A percentile compares a stretch with the other conserved stretches of the same genome.
phyloP scores from a whole-genome alignment of 2,888 invertebrate genomes.

The Petrolisthes cinctipes region DNA sequence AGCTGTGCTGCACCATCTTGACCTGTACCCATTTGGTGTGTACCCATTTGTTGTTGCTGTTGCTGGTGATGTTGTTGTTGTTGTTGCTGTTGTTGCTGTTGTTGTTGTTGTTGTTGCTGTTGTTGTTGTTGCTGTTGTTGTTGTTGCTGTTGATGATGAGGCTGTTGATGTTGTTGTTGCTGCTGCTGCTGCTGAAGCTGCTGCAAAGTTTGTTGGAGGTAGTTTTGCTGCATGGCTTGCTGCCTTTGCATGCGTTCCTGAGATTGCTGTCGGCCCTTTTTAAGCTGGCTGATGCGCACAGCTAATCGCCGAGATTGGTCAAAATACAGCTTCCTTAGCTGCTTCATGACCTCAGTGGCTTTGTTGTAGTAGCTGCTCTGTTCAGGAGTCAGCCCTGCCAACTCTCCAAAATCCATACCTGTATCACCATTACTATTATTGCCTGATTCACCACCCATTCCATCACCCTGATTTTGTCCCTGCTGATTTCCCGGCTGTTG shows the following conservation, averaged over 20 bases:
- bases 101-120: conserved; percentile 47
- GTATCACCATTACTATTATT: conserved; percentile 47
- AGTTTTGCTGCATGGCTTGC: conserved; percentile 64
- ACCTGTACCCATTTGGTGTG: conserved; percentile 54
- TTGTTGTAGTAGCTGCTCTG: conserved; percentile 57
- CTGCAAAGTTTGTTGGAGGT: conserved; percentile 63
- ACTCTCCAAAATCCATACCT: conserved; percentile 46
- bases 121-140: conserved; percentile 61
- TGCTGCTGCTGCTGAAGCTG: conserved; percentile 63
- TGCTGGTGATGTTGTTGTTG: conserved; percentile 59
- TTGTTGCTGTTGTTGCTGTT: conserved; percentile 46
- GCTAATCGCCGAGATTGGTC: conserved; percentile 65
- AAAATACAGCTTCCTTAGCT: conserved; percentile 64
- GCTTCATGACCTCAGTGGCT: conserved; percentile 65
- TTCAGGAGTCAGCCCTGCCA: conserved; percentile 55
- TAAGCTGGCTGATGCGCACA: conserved; percentile 65
- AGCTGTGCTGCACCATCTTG: conserved; percentile 59
- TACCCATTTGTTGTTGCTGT: conserved; percentile 52
- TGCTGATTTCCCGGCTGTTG: conserved; percentile 33
- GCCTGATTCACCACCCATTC: conserved; percentile 41
- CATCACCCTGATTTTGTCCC: conserved; percentile 51
- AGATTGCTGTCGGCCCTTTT: conserved; percentile 64
- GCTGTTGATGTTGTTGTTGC: conserved; percentile 32
- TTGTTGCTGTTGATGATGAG: conserved; percentile 28
- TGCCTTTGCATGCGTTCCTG: conserved; percentile 65